Base-by-base conservation (phyloP, 1,140 invertebrate genomes). In the Liolophura sinensis region DNA sequence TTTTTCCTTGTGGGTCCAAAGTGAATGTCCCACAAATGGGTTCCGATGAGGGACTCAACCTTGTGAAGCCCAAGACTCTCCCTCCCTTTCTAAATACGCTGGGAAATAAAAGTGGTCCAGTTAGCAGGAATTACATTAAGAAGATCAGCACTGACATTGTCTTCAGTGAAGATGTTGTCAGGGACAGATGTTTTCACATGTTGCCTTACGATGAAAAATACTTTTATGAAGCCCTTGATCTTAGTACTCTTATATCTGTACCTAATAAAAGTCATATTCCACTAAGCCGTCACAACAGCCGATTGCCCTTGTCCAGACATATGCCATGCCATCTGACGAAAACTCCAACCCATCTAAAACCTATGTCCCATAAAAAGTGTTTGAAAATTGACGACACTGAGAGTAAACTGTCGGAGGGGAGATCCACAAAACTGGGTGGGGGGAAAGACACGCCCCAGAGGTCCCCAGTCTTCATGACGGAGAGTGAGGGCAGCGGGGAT, bases 141-240 rank as follows among this genome's bases (percentile, higher is more conserved):
- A 76, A 76, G 57, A 71, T 78, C 11, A 78, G 79, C 51, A 48
- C 67, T 31, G 78, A 69, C 64, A 61, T 83, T 15, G 46, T 27
- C 12, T 83, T 83, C 73, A 71, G 67, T 22, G 78, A 83, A 68
- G 78, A 80, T 66, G 82, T 83, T 50, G 78, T 83, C 15, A 69
- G 72, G 58, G 81, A 82, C n/a, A 62, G 78, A 57, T 81, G 78
- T 58, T 79, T 80, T 64, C 75, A 80, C 67, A 75, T 77, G 67
- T 57, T 82, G 51, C 81, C 81, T 25, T 83, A 82, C 72, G 75
- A 77, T 71, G 67, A 71, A 25, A 82, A 82, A 61, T 82, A 82
- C 59, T 73, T 82, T 58, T 68, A 65, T 62, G 78, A 80, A 67
- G 76, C 74, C 22, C 65, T 83, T 11, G 64, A 74, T 50, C 27